Percentiles rank a stretch among this genome's conserved stretches.
phyloP scores from a whole-genome alignment of 2,113 vertebrate genomes.

The Polyodon spathula region DNA sequence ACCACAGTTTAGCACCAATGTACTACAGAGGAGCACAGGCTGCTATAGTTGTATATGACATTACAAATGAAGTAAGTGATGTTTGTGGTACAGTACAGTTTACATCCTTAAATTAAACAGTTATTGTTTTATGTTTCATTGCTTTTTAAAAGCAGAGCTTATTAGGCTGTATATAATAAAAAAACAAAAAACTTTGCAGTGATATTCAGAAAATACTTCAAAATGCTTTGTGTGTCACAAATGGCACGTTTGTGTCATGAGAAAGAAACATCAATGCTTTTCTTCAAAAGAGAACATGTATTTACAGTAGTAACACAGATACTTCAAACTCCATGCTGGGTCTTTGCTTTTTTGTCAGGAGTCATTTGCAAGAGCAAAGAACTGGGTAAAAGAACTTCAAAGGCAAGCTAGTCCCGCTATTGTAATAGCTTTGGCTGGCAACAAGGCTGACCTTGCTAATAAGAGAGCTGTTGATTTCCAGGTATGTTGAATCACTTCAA shows the following conservation, averaged over 20 bases:
- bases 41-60: constrained; percentile 96
- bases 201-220: no score
- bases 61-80: constrained; percentile 88
- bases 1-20: constrained; percentile 98
- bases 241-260: no score
- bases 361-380: constrained; percentile 96
- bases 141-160: no score
- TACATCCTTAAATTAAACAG: no score
- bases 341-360: constrained; percentile 63
- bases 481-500: constrained; percentile 55
- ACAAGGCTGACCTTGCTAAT: constrained; percentile 93
- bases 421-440: constrained; percentile 97
- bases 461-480: constrained; percentile 96
- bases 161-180: no score
- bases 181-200: no score
- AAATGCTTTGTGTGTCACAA: no score
- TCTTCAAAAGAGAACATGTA: neutral
- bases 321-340: neutral
- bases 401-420: constrained; percentile 98
- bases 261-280: no score
- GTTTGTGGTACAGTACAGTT: neutral
- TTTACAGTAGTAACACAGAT: neutral
- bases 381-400: constrained; percentile 98
- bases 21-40: constrained; percentile 98
- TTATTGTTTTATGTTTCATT: no score